These are phyloP conservation scores for Drosophila tanythrix DNA, from an alignment of 2,888 invertebrate genomes.

Conservation along the genomic window DNA sequence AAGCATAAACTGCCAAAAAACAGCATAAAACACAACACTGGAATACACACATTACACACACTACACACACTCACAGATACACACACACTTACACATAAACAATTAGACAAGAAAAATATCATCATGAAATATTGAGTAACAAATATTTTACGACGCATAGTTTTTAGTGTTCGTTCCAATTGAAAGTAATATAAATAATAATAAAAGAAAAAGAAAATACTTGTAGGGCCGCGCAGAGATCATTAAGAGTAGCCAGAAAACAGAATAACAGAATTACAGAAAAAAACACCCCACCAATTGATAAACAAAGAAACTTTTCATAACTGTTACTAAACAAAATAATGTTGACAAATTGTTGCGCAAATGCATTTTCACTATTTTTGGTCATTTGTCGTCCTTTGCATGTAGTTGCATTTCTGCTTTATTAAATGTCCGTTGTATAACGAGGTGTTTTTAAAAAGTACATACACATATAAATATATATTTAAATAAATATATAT, in stretches of 20 bases:
- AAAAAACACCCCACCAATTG: slow-evolving; percentile 76
- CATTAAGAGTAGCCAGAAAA: slow-evolving; percentile 26
- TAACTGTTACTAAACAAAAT: slow-evolving; percentile 51
- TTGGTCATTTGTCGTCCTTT: slow-evolving; percentile 63
- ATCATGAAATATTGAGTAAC: slow-evolving; percentile 49
- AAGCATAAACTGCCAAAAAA: slow-evolving; percentile 68
- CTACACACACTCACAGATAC: slow-evolving; percentile 34
- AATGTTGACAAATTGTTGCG: slow-evolving; percentile 59
- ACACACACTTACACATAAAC: slow-evolving; percentile 24
- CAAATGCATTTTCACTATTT: slow-evolving; percentile 51
- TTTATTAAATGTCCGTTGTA: slow-evolving; percentile 60
- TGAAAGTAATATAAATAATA: slow-evolving; percentile 31
- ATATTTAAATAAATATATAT: slow-evolving; percentile 45
- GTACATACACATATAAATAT: slow-evolving; percentile 57
- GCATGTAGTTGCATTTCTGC: slow-evolving; percentile 67
- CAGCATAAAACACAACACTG: slow-evolving; percentile 14
- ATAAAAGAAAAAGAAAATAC: slow-evolving; percentile 27
- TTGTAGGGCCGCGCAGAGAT: slow-evolving; percentile 53
- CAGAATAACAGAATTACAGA: slow-evolving; percentile 51
- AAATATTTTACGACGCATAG: slow-evolving; percentile 73
- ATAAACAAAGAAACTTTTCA: slow-evolving; percentile 54
- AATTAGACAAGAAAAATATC: slow-evolving; percentile 51
- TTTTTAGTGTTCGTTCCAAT: slow-evolving; percentile 76
- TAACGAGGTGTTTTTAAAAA: slow-evolving; percentile 65
- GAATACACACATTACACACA: slow-evolving; percentile 21